Base-by-base conservation (phyloP, 2,113 vertebrate genomes). In the Carassius carassius region DNA sequence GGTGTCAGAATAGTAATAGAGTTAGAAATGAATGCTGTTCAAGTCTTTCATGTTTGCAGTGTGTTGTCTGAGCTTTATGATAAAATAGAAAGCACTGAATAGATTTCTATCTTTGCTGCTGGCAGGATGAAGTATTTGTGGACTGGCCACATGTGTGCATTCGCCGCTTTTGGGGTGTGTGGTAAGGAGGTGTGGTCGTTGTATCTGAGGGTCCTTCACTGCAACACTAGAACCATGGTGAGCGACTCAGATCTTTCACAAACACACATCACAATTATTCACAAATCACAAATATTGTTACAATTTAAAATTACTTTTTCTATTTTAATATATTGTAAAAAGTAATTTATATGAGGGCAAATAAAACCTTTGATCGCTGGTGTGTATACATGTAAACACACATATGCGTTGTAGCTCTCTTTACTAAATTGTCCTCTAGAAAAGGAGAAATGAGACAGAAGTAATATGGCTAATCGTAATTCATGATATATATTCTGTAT, bases 81-180 rank as follows among this genome's bases (percentile, higher is more conserved):
- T 78, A 60, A 41, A 62, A 23, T 12, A 12, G 63, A 87, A 67
- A 63, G 25, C 47, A 17, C 8, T 17, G 29, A 69, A 84, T 32
- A 16, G 58, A 35, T 62, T 58, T 60, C 63, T 56, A 49, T 37
- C 54, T 17, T 86, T 13, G 85, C 0, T 88, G 81, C 2, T 90
- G 91, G 0, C 93, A 99, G 98, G 87, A 99, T 99, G 98, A 99
- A 99, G 84, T 98, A 99, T 70, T 94, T 99, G 7, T 99, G 98
- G 98, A 99, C 97, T 0, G 97, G 98, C 23, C 98, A 99, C 82
- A 96, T 99, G 96, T 99, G 98, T 86, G 95, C 95, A 0, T 95
- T 99, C 6, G 95, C 98, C 0, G 96, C 98, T 16, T 97, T 95
- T 21, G 97, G 96, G 35, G 91, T 98, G 49, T 97, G 96, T 88